Evolutionary conservation across 2,888 invertebrate genomes (phyloP), one percentile per base, ranked within the genome.

Genomic region (Agriopis leucophaearia): DNA sequence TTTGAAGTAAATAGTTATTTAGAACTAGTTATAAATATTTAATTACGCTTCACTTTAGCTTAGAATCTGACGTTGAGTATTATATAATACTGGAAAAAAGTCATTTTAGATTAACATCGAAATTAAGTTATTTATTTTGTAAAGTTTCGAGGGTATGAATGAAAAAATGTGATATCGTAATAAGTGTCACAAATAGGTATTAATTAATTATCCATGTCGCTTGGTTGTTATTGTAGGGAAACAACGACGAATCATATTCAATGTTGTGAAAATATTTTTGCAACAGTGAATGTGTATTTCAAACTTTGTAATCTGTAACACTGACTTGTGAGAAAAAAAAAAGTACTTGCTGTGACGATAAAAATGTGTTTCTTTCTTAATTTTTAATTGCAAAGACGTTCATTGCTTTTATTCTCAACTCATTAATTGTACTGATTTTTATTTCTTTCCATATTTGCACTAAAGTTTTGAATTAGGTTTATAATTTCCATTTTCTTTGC

Each of bases 41-140:
- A 74, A 69, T 71, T 64, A 81, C 78, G 78, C 78, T 79, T 77
- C 69, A 72, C 66, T 81, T 70, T 74, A 73, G 71, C 73, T 75
- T 40, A 70, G 52, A 51, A 45, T 54, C 58, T 63, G 63, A 75
- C 75, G 75, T 76, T 74, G 74, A 80, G 77, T 82, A 79, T 81
- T 79, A 74, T 38, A 38, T 77, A 70, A 63, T 74, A 78, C 72
- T 83, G 80, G 79, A 83, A 83, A 76, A 82, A 88, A 92, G 92
- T 92, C 92, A 92, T 88, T 86, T 90, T 89, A 91, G 88, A 64
- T 79, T 78, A 85, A 74, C 71, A 76, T 77, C 85, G 84, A 80
- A 64, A 50, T 60, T 89, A 91, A 91, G 91, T 90, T 90, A 92
- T 92, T 92, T 92, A 92, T 92, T 92, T 81, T 80, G 82, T 86